phyloP scores from a whole-genome alignment of 2,113 vertebrate species.

The Larimichthys polyactis region DNA sequence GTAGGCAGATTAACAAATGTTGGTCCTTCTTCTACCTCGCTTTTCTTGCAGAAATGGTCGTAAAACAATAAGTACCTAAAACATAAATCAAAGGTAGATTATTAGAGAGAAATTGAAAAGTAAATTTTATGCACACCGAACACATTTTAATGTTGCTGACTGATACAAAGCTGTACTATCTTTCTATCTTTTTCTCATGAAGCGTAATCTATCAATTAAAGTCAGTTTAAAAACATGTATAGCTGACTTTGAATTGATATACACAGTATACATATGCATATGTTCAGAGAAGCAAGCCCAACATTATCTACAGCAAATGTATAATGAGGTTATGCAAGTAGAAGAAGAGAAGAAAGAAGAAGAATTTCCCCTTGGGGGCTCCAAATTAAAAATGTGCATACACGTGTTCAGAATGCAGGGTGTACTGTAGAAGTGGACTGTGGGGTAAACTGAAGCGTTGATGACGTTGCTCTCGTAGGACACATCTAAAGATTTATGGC shows the following conservation, averaged over 20 bases:
- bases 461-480: conserved; percentile 12
- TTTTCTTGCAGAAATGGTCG: too few species aligned
- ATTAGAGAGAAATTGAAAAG: not conserved
- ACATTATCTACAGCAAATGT: not conserved
- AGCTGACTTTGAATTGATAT: not conserved
- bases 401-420: not conserved
- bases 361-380: not conserved
- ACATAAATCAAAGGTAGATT: not conserved
- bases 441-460: not conserved
- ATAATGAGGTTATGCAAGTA: not conserved
- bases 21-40: too few species aligned
- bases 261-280: not conserved
- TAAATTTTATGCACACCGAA: not conserved
- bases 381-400: not conserved
- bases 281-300: not conserved
- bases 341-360: not conserved
- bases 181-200: not conserved
- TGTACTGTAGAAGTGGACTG: not conserved
- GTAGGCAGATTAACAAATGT: too few species aligned
- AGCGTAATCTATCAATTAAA: not conserved
- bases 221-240: too few species aligned
- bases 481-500: conserved; percentile 26
- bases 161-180: not conserved
- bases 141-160: conserved; percentile 8
- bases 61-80: not conserved